Base-by-base conservation (phyloP, 2,797 vertebrate genomes). In the Spinibarbus caldwelli region DNA sequence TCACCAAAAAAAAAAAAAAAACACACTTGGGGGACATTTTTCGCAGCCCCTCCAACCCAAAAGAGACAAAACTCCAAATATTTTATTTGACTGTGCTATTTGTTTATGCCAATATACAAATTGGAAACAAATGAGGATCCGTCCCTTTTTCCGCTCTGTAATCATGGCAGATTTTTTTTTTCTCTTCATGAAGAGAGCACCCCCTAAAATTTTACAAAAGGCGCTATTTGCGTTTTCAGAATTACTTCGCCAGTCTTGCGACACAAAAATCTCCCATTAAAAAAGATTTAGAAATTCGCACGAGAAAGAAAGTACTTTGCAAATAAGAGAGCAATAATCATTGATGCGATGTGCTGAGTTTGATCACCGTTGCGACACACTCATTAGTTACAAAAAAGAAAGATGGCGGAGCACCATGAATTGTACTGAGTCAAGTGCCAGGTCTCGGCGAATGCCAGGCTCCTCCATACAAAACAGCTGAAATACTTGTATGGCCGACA, bases 401-500 rank as follows among this genome's bases (percentile, higher is more conserved):
- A 95, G 92, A 95, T 95, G 94, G 93, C 94, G 92, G 92, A 87
- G 80, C 73, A 90, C 88, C 79, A 87, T 92, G 91, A 93, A 91
- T 92, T 95, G 92, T 91, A 92, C 91, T 90, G 94, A 86, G 91
- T 81, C 88, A 90, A 92, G 88, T 90, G 91, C 91, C 93, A 94
- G 93, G 89, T 89, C 89, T 89, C 90, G 89, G 92, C 89, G 89
- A 93, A 93, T 90, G 92, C 94, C 94, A 93, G 91, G 91, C 92
- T 91, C 91, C 94, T 93, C 92, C 93, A 93, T 91, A 93, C 91
- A 92, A 89, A 92, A 94, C 87, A 89, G 92, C 91, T 93, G 91
- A 93, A 91, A 94, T 88, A 92, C 92, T 92, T 91, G 91, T 89
- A 87, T 86, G 89, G 92, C 92, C 38, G 91, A 91, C 89, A 90